Conservation (phyloP, 64 coral and sea anemone genomes). For the Exaiptasia diaphana region DNA sequence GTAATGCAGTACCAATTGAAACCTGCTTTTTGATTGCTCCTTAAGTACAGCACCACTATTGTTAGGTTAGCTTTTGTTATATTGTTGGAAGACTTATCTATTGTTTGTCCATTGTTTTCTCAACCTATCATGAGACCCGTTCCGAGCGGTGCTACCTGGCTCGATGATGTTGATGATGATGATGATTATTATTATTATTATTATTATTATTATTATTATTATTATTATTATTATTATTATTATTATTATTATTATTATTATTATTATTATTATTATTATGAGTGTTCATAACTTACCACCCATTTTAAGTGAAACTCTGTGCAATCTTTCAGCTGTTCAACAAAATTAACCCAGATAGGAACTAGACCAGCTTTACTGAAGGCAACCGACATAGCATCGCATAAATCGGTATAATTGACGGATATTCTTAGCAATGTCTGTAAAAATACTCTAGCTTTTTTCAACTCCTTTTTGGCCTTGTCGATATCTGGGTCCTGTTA, state of each 20-base stretch:
- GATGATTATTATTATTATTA: neutral
- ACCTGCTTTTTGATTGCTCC: no score
- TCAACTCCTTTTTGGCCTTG: no score
- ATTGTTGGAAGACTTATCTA: no score
- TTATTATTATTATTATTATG: neutral
- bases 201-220: neutral
- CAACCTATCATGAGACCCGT: neutral
- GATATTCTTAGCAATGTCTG: neutral
- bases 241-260: neutral
- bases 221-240: neutral
- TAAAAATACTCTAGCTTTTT: neutral
- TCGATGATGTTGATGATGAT: neutral
- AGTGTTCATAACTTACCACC: neutral
- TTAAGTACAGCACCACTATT: no score
- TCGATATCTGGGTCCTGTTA: no score
- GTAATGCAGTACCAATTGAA: no score
- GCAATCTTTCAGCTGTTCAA: conserved; percentile 30
- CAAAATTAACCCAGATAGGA: neutral
- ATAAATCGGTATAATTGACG: neutral
- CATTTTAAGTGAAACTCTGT: conserved; percentile 25
- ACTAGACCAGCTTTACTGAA: conserved; percentile 27
- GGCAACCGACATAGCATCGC: neutral
- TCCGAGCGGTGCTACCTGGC: neutral
- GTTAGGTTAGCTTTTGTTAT: no score
- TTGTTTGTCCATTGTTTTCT: no score